Conservation (phyloP, 2,888 invertebrate genomes). For the Erannis defoliaria region DNA sequence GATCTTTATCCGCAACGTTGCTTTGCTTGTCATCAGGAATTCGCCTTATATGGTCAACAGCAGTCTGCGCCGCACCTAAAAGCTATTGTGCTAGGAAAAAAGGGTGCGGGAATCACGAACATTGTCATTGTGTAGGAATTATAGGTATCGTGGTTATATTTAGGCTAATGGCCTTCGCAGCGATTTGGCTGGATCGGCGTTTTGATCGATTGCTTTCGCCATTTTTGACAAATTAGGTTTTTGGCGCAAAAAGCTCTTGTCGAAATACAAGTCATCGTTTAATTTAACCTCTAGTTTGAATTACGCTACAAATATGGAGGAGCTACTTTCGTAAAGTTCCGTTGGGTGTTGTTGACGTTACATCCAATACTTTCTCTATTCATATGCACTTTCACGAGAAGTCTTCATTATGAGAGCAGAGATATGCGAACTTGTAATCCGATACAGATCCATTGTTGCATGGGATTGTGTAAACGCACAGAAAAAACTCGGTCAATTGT, state of each 20-base stretch:
- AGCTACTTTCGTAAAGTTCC: conserved; percentile 69
- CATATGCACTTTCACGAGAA: conserved; percentile 77
- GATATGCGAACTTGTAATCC: conserved; percentile 67
- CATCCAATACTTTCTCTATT: conserved; percentile 79
- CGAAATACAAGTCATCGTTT: conserved; percentile 42
- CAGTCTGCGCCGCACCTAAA: conserved; percentile 56
- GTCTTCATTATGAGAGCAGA: conserved; percentile 68
- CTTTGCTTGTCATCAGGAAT: conserved; percentile 67
- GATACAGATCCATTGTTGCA: conserved; percentile 64
- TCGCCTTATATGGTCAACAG: conserved; percentile 74
- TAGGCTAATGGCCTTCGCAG: conserved; percentile 42
- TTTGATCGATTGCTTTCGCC: conserved; percentile 14
- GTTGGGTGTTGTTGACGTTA: conserved; percentile 59
- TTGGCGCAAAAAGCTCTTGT: conserved; percentile 11
- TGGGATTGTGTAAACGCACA: conserved; percentile 60
- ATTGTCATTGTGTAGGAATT: conserved; percentile 48
- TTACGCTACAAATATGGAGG: conserved; percentile 47
- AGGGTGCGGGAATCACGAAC: conserved; percentile 64
- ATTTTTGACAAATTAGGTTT: conserved; percentile 28
- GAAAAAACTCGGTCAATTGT: conserved; percentile 41
- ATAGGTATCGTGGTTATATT: conserved; percentile 51
- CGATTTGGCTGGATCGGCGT: conserved; percentile 11
- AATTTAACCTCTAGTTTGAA: conserved; percentile 29
- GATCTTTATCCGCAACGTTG: conserved; percentile 66
- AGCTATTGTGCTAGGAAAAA: conserved; percentile 49